phyloP scores from a whole-genome alignment of 35 echinoderm and acorn worm genomes.

The Lytechinus variegatus region DNA sequence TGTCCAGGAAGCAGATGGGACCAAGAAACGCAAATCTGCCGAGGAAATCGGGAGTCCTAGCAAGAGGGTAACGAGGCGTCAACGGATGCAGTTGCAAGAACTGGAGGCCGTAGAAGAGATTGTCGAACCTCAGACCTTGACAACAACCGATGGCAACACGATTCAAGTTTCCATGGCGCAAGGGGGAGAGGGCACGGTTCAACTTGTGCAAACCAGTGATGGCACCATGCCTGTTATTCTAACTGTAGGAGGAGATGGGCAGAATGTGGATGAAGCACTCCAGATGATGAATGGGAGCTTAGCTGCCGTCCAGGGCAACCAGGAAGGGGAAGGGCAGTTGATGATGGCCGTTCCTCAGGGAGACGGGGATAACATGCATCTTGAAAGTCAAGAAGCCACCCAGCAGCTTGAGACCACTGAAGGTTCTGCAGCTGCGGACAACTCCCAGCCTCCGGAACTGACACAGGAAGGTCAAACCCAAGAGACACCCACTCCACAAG shows the following conservation, averaged over 20 bases:
- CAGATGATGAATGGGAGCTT: slow-evolving; percentile 91
- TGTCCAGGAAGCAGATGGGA: slow-evolving; percentile 55
- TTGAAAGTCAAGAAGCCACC: slow-evolving; percentile 23
- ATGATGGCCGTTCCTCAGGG: slow-evolving; percentile 56
- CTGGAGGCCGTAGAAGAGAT: slow-evolving; percentile 30
- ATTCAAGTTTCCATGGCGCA: slow-evolving; percentile 80
- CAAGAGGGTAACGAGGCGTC: slow-evolving; percentile 69
- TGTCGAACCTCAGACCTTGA: slow-evolving; percentile 54
- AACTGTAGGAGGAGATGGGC: slow-evolving; percentile 76
- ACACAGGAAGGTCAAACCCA: slow-evolving; percentile 3
- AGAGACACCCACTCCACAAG: slow-evolving; percentile 10
- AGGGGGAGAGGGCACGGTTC: slow-evolving; percentile 80
- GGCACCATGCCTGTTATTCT: slow-evolving; percentile 86
- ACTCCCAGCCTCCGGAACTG: slow-evolving; percentile 16
- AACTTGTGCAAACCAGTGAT: slow-evolving; percentile 78
- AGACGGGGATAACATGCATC: slow-evolving; percentile 3
- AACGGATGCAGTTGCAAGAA: slow-evolving; percentile 79
- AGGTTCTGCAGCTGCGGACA: neutral
- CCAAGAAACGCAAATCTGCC: slow-evolving; percentile 65
- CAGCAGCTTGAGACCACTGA: slow-evolving; percentile 7
- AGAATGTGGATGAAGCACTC: slow-evolving; percentile 73
- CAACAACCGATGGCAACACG: slow-evolving; percentile 68
- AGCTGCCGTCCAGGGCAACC: slow-evolving; percentile 62
- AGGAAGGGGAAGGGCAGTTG: slow-evolving; percentile 60
- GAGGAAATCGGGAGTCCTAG: slow-evolving; percentile 64